A percentile compares a stretch with the other conserved stretches of the same genome.
These are phyloP conservation scores for Rhopilema esculentum DNA, from an alignment of 30 jellyfish, hydroid and myxozoan genomes.

Conservation along the genomic window DNA sequence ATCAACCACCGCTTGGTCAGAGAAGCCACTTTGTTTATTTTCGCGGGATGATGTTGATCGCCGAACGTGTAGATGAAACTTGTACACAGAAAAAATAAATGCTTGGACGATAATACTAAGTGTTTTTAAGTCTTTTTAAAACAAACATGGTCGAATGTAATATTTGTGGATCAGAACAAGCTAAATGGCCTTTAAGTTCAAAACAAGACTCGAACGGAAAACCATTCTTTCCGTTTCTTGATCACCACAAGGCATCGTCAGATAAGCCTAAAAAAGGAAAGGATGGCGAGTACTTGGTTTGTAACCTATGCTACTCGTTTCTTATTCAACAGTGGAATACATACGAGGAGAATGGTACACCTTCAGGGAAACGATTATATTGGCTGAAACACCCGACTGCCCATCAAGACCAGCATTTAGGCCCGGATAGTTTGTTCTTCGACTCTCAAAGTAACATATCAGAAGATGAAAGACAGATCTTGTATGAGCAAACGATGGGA, in stretches of 20 bases:
- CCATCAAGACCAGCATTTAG: not conserved
- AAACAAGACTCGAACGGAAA: constrained; percentile 37
- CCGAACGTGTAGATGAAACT: not conserved
- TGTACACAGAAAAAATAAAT: not conserved
- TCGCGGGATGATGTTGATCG: not conserved
- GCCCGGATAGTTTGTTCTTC: not conserved
- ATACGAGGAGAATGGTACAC: constrained; percentile 74
- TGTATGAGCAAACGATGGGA: not conserved
- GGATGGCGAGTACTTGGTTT: constrained; percentile 56
- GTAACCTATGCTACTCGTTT: constrained; percentile 86
- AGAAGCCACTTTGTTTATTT: not conserved
- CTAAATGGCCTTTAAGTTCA: constrained; percentile 75
- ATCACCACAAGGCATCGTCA: constrained; percentile 73
- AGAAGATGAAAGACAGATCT: not conserved
- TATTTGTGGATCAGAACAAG: constrained; percentile 81
- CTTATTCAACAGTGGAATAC: constrained; percentile 92
- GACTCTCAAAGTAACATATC: constrained; percentile 5
- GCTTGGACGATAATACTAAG: not conserved
- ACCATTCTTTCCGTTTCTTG: constrained; percentile 89
- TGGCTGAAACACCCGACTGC: constrained; percentile 69
- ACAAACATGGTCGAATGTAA: constrained; percentile 51
- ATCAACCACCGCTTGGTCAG: not conserved
- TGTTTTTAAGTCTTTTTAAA: not conserved
- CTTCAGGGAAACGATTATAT: constrained; percentile 69
- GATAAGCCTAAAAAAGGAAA: constrained; percentile 8